A percentile compares a stretch with the other conserved stretches of the same genome.
phyloP scores from a whole-genome alignment of 2,888 invertebrate species.

The Volucella inflata region DNA sequence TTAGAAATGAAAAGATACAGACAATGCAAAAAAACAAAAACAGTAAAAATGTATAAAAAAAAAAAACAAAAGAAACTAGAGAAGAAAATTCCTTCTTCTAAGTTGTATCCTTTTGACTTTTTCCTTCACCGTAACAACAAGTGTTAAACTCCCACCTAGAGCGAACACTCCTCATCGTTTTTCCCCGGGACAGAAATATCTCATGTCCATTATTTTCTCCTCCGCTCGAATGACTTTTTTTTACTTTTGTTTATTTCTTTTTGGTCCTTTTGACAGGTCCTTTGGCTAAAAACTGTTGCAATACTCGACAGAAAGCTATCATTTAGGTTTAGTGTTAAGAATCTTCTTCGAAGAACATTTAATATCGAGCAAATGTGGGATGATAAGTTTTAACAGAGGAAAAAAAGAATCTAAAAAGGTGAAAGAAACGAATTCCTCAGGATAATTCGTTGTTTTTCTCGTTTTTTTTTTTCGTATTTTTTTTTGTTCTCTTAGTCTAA shows the following conservation, averaged over 20 bases:
- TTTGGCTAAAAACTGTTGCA: constrained; percentile 15
- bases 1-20: constrained; percentile 2
- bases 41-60: background rate
- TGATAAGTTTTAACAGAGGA: constrained; percentile 1
- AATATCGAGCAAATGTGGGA: constrained; percentile 11
- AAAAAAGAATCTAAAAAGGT: background rate
- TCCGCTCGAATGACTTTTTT: background rate
- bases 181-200: constrained; percentile 10
- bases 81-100: too few relatives aligned
- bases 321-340: constrained; percentile 33
- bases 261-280: background rate
- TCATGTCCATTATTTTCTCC: constrained; percentile 19
- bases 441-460: constrained; percentile 3
- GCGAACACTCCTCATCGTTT: constrained; percentile 17
- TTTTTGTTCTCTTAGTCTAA: too few relatives aligned
- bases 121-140: constrained; percentile 14
- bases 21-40: too few relatives aligned
- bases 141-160: constrained; percentile 1
- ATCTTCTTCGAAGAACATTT: constrained; percentile 28
- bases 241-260: background rate
- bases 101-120: constrained; percentile 27
- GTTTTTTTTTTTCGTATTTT: background rate
- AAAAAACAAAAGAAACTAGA: background rate
- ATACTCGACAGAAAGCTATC: constrained; percentile 40
- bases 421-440: constrained; percentile 27